Evolutionary conservation across 92 coral and sea anemone genomes (phyloP).

Genomic region (Desmophyllum pertusum): DNA sequence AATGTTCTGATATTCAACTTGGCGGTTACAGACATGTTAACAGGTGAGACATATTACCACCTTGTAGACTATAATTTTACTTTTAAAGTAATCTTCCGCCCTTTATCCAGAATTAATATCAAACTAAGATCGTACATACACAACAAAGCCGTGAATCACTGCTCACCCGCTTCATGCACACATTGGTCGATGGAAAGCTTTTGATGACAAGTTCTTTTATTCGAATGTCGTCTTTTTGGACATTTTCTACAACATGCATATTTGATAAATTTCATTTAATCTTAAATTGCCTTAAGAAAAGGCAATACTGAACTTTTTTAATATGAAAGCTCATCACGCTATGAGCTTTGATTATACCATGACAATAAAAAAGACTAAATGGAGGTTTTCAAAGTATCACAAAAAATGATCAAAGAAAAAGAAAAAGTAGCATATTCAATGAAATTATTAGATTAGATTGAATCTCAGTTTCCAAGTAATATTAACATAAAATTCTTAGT

Average conservation of each 20-base stretch:
- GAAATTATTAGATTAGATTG: no score
- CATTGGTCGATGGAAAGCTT: background rate
- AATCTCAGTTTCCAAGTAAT: background rate
- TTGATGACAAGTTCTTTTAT: no score
- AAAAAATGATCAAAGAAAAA: no score
- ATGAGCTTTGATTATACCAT: background rate
- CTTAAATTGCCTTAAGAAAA: background rate
- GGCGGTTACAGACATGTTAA: constrained; percentile 71
- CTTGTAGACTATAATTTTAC: background rate
- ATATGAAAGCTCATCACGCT: background rate
- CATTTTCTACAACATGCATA: background rate
- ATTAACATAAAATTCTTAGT: no score
- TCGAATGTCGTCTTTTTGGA: background rate
- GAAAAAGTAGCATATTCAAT: background rate
- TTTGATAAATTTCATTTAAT: no score
- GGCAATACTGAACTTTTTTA: background rate
- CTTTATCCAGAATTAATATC: background rate
- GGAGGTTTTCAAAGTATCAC: no score
- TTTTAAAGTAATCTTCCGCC: background rate
- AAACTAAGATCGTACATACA: background rate
- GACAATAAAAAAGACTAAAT: no score
- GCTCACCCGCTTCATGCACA: background rate
- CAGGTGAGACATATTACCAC: constrained; percentile 45
- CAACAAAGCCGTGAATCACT: background rate
- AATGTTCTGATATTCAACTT: constrained; percentile 72